Conservation (phyloP, 2,797 vertebrate species). For the Corythornis leucogaster region DNA sequence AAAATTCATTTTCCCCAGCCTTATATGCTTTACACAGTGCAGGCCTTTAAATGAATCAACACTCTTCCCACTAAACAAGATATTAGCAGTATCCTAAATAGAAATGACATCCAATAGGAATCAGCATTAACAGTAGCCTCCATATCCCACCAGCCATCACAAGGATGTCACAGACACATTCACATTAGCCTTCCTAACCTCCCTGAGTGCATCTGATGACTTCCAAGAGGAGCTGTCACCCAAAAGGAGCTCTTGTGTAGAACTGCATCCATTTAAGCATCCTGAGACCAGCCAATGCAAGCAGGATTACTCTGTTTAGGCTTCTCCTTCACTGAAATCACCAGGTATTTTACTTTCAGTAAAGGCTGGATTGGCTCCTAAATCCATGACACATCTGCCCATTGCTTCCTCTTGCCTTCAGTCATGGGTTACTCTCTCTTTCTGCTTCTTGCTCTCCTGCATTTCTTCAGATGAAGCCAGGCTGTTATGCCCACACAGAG, state of each 20-base stretch:
- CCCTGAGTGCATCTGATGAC: background rate
- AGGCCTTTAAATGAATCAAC: background rate
- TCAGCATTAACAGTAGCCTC: background rate
- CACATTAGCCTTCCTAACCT: background rate
- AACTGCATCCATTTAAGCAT: background rate
- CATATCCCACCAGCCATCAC: background rate
- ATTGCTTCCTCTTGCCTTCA: background rate
- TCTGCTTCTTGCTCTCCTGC: constrained; percentile 9
- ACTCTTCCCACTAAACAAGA: background rate
- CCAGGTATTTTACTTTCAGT: background rate
- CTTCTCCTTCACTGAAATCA: background rate
- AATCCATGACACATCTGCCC: background rate
- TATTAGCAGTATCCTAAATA: background rate
- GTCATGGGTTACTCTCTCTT: background rate
- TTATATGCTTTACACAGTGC: background rate
- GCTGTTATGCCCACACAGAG: constrained; percentile 52
- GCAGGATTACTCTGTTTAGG: background rate
- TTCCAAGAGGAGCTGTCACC: background rate
- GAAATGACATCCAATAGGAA: background rate
- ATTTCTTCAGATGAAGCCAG: constrained; percentile 8
- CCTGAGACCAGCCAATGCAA: rapidly evolving
- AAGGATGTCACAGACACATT: background rate
- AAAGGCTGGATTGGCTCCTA: background rate
- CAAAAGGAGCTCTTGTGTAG: background rate
- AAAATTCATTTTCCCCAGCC: background rate